These are phyloP conservation scores for Saccostrea cuccullata DNA, from an alignment of 1,140 invertebrate genomes.

Conservation along the genomic window DNA sequence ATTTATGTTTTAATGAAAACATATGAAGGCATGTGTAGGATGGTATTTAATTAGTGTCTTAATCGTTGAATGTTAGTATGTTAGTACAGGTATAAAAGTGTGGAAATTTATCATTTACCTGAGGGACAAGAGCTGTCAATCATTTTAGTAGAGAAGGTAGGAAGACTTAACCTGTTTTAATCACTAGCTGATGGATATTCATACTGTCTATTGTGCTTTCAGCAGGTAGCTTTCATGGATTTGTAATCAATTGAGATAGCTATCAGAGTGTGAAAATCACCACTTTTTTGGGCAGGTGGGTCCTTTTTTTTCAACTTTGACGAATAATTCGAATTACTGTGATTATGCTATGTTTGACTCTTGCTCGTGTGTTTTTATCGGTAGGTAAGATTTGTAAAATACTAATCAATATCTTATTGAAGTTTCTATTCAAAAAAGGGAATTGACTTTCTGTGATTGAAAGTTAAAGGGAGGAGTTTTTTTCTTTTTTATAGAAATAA, in stretches of 20 bases:
- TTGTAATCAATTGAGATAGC: constrained; percentile 32
- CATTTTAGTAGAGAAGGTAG: constrained; percentile 21
- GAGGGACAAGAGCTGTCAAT: constrained; percentile 29
- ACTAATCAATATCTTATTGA: constrained; percentile 3
- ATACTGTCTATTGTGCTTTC: constrained; percentile 22
- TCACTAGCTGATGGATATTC: constrained; percentile 24
- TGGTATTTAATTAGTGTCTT: constrained; percentile 28
- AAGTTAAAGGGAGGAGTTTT: not conserved
- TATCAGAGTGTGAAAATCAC: constrained; percentile 26
- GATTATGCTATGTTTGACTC: not conserved
- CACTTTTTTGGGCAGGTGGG: constrained; percentile 33
- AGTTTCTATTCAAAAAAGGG: not conserved
- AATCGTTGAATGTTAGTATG: constrained; percentile 17
- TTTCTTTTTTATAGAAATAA: not conserved
- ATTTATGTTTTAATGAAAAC: not conserved
- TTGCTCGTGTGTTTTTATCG: not conserved
- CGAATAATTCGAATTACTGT: not conserved
- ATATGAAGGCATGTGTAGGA: not conserved
- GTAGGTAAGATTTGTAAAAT: not conserved
- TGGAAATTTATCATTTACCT: constrained; percentile 34
- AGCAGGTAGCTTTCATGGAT: constrained; percentile 32
- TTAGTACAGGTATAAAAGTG: constrained; percentile 12
- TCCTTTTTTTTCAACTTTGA: not conserved
- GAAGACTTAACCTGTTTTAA: constrained; percentile 28
- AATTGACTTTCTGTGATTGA: not conserved